Evolutionary conservation across 2,888 invertebrate genomes (phyloP), one percentile per base, ranked within the genome.

Genomic region (Drosophila recens): DNA sequence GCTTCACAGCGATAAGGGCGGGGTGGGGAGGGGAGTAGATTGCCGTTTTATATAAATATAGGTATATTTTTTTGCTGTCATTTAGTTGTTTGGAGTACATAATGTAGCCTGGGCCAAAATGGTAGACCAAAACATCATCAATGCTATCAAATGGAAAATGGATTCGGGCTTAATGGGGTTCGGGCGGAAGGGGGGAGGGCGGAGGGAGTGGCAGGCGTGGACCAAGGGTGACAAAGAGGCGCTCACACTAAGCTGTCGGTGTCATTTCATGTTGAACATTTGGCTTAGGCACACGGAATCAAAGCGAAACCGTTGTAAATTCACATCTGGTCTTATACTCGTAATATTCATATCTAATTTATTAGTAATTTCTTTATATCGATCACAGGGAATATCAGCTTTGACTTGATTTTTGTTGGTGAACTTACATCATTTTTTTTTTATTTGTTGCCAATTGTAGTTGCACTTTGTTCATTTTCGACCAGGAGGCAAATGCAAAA

Each of bases 111-210:
- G 67, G 79, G 54, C 49, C 45, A 73, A 80, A 89, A 78, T 74
- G 63, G 73, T 63, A 80, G 76, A 65, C 73, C 73, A 72, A 87
- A 90, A 79, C 85, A 87, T 86, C 85, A 76, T 72, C 84, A 88
- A 74, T 88, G 79, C 72, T 61, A 66, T 75, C 69, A 85, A 87
- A 79, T 65, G 53, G 57, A 66, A 49, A 68, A 48, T 20, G 48
- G 38, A 45, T 17, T 27, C 15, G 10, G 5, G 36, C 4, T 17
- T n/a, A 2, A 10, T 13, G n/a, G 20, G 4, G 4, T 3, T 13
- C n/a, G 33, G 43, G 5, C 5, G 6, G 6, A 20, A 27, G 11
- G n/a, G n/a, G n/a, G n/a, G 13, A 20, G 33, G 43, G 5, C 5
- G 6, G 6, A 17, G 23, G 11, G n/a, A 20, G 33, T n/a, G 9